Percentiles rank a stretch among this genome's conserved stretches.
Evolutionary conservation across 2,113 vertebrate species (phyloP).

Genomic region (Aspidoscelis tigris): DNA sequence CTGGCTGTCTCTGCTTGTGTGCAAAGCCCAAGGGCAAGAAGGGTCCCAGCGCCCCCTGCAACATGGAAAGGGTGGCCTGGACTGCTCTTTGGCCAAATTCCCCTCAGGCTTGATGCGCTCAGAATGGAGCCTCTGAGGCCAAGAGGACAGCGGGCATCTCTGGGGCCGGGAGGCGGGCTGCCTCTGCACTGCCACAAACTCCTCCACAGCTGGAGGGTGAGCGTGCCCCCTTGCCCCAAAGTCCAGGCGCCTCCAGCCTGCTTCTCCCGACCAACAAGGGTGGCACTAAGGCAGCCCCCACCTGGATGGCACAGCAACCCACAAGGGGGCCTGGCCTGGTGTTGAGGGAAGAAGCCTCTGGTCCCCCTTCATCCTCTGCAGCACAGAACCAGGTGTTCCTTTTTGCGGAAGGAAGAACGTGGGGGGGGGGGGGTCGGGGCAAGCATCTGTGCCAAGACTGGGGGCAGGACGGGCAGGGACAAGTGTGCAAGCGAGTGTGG

Average conservation of each 20-base stretch:
- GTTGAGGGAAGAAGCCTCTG: too few species aligned
- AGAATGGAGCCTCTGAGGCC: neutral
- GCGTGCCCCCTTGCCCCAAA: neutral
- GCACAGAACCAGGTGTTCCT: too few species aligned
- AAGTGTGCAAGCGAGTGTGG: too few species aligned
- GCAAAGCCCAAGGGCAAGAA: neutral
- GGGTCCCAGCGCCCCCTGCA: neutral
- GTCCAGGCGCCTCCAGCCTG: neutral
- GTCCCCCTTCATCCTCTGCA: too few species aligned
- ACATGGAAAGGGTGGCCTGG: neutral
- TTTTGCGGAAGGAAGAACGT: too few species aligned
- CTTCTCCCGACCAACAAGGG: too few species aligned
- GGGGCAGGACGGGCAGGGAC: too few species aligned
- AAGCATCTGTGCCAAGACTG: too few species aligned
- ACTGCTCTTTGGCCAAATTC: neutral
- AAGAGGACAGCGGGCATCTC: neutral
- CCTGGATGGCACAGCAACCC: too few species aligned
- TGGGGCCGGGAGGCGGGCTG: neutral
- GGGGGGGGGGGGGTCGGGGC: too few species aligned
- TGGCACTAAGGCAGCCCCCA: too few species aligned
- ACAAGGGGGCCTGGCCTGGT: too few species aligned
- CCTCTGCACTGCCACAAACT: constrained; percentile 10
- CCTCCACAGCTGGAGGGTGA: neutral
- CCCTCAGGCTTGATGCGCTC: neutral
- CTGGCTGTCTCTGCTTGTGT: neutral